Conservation (phyloP, 2,888 invertebrate species). For the Eucera pruinosa region DNA sequence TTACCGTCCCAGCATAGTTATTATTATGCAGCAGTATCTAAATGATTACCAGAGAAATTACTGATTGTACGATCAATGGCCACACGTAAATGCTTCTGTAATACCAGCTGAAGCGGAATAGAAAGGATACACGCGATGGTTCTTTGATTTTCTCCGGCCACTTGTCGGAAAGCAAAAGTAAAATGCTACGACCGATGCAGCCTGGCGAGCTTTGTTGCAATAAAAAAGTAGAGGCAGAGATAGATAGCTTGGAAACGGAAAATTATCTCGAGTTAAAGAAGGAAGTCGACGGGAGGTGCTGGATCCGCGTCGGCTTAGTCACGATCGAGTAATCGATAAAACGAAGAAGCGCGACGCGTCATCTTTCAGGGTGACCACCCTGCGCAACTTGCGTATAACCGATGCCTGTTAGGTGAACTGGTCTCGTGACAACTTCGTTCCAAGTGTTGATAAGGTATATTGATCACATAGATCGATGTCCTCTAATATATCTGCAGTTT, state of each 20-base stretch:
- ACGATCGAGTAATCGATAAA: conserved; percentile 53
- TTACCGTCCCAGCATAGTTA: conserved; percentile 17
- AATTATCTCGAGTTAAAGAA: conserved; percentile 24
- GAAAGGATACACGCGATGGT: conserved; percentile 29
- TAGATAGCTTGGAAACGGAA: conserved; percentile 17
- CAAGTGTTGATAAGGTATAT: conserved; percentile 12
- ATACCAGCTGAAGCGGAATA: conserved; percentile 4
- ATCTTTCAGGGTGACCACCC: conserved; percentile 23
- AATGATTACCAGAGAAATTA: conserved; percentile 35
- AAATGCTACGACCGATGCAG: conserved; percentile 23
- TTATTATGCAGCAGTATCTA: conserved; percentile 25
- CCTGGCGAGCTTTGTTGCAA: conserved; percentile 2
- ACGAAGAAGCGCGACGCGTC: conserved; percentile 22
- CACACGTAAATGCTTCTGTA: conserved; percentile 30
- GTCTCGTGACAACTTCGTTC: conserved; percentile 25
- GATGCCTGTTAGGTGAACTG: conserved; percentile 16
- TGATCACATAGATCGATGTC: not conserved
- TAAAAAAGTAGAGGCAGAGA: not conserved
- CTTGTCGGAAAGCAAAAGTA: conserved; percentile 39
- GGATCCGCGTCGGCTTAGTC: conserved; percentile 28
- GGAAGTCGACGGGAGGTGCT: not conserved
- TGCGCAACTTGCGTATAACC: conserved; percentile 30
- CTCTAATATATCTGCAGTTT: not conserved
- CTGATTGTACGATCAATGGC: conserved; percentile 26
- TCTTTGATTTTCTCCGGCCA: conserved; percentile 31